Conservation (phyloP, 2,888 invertebrate genomes). For the Digitonthophagus gazella region DNA sequence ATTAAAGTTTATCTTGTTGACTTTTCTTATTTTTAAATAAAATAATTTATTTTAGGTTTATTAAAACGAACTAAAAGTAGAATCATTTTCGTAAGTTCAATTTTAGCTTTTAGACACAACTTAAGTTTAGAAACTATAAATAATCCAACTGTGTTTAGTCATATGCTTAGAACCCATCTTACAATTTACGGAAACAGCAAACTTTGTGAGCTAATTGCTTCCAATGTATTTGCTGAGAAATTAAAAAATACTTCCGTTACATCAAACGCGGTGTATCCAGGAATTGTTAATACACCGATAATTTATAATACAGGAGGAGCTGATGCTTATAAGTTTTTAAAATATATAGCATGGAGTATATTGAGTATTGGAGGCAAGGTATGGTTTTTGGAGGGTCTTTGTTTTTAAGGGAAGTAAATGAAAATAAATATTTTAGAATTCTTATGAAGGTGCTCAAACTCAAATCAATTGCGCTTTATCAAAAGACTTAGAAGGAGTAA, state of each 20-base stretch:
- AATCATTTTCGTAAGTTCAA: slow-evolving; percentile 46
- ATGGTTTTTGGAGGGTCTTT: not conserved
- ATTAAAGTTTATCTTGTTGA: not conserved
- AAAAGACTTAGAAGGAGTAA: slow-evolving; percentile 25
- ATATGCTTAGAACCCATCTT: slow-evolving; percentile 5
- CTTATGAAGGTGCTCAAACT: slow-evolving; percentile 33
- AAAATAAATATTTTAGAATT: not conserved
- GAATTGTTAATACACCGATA: slow-evolving; percentile 40
- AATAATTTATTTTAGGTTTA: slow-evolving; percentile 36
- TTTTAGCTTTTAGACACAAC: slow-evolving; percentile 40
- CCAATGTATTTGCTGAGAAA: slow-evolving; percentile 44
- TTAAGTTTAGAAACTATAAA: slow-evolving; percentile 37
- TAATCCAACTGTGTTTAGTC: not conserved
- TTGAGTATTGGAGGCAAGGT: slow-evolving; percentile 2
- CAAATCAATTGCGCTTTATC: slow-evolving; percentile 30
- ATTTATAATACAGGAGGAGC: not conserved
- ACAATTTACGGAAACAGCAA: slow-evolving; percentile 46
- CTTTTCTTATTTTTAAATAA: not conserved
- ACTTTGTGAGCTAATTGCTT: slow-evolving; percentile 43
- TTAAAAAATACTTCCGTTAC: slow-evolving; percentile 42
- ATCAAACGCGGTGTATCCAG: slow-evolving; percentile 47
- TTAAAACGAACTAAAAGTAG: slow-evolving; percentile 45
- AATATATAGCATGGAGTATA: not conserved
- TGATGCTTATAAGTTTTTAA: not conserved
- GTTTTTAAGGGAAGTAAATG: no score